Evolutionary conservation across 2,797 vertebrate genomes (phyloP).

Genomic region (Sylvilagus floridanus): DNA sequence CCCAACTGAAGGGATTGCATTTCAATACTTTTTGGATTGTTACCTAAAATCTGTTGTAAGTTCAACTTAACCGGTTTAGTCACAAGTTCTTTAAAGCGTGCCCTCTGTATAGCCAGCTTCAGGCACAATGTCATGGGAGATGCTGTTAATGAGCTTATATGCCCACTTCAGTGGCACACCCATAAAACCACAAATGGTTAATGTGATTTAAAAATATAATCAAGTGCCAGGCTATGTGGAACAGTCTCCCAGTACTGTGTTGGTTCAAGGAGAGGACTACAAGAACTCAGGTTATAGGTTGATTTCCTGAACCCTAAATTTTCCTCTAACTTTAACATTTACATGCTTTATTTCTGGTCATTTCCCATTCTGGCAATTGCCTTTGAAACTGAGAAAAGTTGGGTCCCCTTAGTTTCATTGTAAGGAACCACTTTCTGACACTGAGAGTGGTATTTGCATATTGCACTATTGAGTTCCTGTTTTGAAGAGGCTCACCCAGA

Average conservation of each 20-base stretch:
- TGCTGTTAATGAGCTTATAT: background rate
- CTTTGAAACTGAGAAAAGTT: background rate
- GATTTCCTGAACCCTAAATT: background rate
- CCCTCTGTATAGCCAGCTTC: background rate
- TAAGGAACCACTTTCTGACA: background rate
- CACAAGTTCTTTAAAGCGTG: constrained; percentile 49
- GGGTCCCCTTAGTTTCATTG: background rate
- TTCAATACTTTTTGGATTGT: constrained; percentile 42
- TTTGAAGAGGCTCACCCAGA: background rate
- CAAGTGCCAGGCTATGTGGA: background rate
- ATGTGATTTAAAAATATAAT: constrained; percentile 42
- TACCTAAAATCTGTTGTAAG: constrained; percentile 18
- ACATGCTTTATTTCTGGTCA: background rate
- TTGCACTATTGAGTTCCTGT: background rate
- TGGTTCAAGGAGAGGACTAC: background rate
- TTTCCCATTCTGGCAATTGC: constrained; percentile 8
- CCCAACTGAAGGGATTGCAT: background rate
- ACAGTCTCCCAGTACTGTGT: background rate
- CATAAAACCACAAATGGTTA: background rate
- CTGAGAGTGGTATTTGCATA: background rate
- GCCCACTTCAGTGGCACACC: background rate
- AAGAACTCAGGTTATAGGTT: background rate
- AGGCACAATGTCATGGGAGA: background rate
- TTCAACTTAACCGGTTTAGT: constrained; percentile 27
- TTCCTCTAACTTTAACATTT: constrained; percentile 1